Conservation (phyloP, 2,113 vertebrate genomes). For the Brachyhypopomus occidentalis region DNA sequence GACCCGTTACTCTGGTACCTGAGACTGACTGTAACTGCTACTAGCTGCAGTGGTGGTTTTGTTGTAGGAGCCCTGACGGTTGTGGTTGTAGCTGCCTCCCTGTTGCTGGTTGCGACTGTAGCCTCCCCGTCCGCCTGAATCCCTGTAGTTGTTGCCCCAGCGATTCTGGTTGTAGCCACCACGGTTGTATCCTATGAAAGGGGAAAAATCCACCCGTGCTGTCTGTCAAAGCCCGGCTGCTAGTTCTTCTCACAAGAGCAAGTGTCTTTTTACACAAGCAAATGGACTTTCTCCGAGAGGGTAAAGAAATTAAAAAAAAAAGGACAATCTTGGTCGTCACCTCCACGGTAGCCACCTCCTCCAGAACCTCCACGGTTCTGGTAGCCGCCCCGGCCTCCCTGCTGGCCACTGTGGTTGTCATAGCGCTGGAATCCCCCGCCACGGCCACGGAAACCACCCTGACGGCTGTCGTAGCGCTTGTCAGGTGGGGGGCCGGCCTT, state of each 20-base stretch:
- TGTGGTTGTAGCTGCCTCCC: slow-evolving; percentile 71
- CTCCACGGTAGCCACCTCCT: slow-evolving; percentile 60
- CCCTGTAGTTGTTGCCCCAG: slow-evolving; percentile 82
- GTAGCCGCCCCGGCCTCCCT: slow-evolving; percentile 73
- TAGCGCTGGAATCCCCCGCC: slow-evolving; percentile 79
- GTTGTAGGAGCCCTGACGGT: slow-evolving; percentile 69
- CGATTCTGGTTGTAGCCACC: slow-evolving; percentile 83
- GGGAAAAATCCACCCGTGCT: background rate
- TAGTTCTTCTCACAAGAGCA: background rate
- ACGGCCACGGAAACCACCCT: slow-evolving; percentile 76
- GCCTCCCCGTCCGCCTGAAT: slow-evolving; percentile 75
- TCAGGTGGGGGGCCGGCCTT: slow-evolving; percentile 86
- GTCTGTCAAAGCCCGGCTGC: background rate
- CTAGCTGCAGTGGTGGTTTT: slow-evolving; percentile 56
- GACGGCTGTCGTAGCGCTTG: slow-evolving; percentile 86
- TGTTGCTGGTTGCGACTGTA: slow-evolving; percentile 80
- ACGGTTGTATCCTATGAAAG: slow-evolving; percentile 79
- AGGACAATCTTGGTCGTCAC: slow-evolving; percentile 11
- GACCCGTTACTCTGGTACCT: slow-evolving; percentile 39
- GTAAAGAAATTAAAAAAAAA: too few species aligned
- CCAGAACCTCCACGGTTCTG: slow-evolving; percentile 75
- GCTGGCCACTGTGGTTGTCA: slow-evolving; percentile 79
- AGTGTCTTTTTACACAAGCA: too few species aligned
- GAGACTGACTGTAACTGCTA: slow-evolving; percentile 53
- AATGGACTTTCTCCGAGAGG: too few species aligned